Percentiles rank a stretch among this genome's conserved stretches.
Evolutionary conservation across 2,797 vertebrate genomes (phyloP).

Genomic region (Chaetophractus vellerosus): DNA sequence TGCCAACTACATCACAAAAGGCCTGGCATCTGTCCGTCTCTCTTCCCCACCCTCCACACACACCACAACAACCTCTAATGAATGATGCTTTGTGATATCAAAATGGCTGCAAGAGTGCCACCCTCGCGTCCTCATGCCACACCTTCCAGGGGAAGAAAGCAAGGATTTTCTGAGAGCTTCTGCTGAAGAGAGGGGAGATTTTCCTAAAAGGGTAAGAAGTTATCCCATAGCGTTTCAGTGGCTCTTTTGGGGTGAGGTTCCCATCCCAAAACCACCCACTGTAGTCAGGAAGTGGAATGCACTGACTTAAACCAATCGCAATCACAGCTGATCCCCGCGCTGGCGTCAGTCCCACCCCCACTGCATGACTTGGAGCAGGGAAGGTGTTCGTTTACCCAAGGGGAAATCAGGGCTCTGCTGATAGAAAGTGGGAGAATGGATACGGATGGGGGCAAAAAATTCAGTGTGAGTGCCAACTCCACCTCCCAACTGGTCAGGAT

Average conservation of each 20-base stretch:
- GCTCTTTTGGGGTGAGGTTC: not conserved
- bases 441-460: not conserved
- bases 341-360: not conserved
- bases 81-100: not conserved
- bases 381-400: not conserved
- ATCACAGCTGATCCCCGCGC: not conserved
- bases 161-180: not conserved
- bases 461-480: not conserved
- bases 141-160: not conserved
- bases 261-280: not conserved
- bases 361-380: not conserved
- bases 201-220: not conserved
- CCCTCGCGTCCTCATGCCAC: not conserved
- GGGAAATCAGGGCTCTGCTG: not conserved
- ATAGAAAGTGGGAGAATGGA: not conserved
- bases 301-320: not conserved
- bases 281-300: not conserved
- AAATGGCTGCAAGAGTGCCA: not conserved
- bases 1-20: not conserved
- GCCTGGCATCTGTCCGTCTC: not conserved
- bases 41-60: not conserved
- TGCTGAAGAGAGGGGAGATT: not conserved
- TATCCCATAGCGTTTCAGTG: not conserved
- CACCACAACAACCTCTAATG: not conserved
- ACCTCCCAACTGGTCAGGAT: not conserved